phyloP scores from a whole-genome alignment of 2,888 invertebrate species.

The Idaea straminata region DNA sequence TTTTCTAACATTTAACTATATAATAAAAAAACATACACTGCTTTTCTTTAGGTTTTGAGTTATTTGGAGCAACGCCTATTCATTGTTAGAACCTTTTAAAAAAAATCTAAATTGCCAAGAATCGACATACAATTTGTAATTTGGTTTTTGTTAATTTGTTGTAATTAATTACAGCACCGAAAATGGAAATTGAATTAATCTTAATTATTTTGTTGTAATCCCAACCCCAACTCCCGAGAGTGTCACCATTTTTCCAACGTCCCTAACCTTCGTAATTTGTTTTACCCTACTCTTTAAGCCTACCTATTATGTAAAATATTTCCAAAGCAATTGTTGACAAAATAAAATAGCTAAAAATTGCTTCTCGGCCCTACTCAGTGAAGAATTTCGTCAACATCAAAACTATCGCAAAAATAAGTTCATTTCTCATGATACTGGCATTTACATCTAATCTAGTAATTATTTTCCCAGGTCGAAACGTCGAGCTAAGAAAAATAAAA shows the following conservation, averaged over 20 bases:
- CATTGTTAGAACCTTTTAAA: no score
- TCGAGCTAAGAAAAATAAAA: no score
- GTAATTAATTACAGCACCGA: background rate
- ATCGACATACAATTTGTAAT: no score
- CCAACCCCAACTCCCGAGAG: background rate
- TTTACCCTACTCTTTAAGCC: background rate
- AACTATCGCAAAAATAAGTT: background rate
- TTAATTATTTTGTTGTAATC: background rate
- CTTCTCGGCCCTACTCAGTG: background rate
- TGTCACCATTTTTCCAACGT: background rate
- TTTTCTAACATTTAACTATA: no score
- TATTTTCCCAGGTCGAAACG: no score
- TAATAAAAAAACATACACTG: no score
- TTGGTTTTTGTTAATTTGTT: background rate
- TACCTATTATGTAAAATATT: background rate
- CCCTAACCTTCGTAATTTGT: background rate
- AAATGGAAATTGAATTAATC: background rate
- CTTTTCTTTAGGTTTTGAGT: no score
- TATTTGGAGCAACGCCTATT: no score
- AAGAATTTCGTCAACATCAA: background rate
- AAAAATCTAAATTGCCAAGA: no score
- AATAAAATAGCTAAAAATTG: background rate
- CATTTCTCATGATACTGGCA: no score
- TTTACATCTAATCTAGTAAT: no score
- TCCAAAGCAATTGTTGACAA: background rate